Conservation (phyloP, 2,113 vertebrate species). For the Ageneiosus marmoratus region DNA sequence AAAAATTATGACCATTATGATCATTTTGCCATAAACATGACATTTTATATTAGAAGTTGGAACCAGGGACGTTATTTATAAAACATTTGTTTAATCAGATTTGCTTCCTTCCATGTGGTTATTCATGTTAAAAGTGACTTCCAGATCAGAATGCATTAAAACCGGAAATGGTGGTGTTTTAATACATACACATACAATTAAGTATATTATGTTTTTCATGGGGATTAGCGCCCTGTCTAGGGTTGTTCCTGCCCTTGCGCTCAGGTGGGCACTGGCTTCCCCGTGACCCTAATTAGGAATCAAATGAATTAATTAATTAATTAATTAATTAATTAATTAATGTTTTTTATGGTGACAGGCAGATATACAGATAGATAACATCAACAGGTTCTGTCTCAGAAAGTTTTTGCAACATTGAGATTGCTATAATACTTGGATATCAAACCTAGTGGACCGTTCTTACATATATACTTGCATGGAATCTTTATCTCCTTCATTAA, state of each 20-base stretch:
- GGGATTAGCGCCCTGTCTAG: too few species aligned
- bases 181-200: neutral
- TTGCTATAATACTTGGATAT: neutral
- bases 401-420: neutral
- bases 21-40: neutral
- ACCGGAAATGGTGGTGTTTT: neutral
- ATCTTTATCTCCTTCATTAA: slow-evolving; percentile 13
- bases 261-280: too few species aligned
- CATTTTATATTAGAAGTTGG: neutral
- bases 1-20: neutral
- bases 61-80: neutral
- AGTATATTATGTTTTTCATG: neutral
- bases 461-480: neutral
- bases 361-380: neutral
- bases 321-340: too few species aligned
- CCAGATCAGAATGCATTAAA: neutral
- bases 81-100: neutral
- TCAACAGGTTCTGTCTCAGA: neutral
- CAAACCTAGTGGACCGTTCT: neutral
- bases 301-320: too few species aligned
- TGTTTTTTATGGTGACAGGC: too few species aligned
- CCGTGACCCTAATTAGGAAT: too few species aligned
- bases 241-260: too few species aligned
- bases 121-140: neutral
- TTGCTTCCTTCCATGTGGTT: neutral